Percentiles rank a stretch among this genome's conserved stretches.
Conservation (phyloP, 2,888 invertebrate species). For the Ochropleura leucogaster region DNA sequence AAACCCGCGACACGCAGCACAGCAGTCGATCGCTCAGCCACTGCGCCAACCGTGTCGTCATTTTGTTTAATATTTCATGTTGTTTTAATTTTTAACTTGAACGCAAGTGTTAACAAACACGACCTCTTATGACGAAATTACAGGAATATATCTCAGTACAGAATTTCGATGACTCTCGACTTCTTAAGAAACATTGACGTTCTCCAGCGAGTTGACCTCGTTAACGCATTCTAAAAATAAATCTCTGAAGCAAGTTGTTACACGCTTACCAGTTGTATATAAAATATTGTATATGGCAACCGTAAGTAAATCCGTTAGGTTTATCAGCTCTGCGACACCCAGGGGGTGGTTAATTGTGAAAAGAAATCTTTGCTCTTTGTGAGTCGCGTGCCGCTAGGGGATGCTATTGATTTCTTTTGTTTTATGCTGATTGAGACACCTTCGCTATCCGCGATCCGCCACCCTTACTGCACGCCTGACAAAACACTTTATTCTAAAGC, state of each 20-base stretch:
- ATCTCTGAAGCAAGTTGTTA: neutral
- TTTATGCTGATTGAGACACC: slow-evolving; percentile 91
- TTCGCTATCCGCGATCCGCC: slow-evolving; percentile 82
- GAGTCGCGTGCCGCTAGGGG: slow-evolving; percentile 83
- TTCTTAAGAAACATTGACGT: slow-evolving; percentile 7
- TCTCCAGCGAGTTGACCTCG: neutral
- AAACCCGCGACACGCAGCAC: no score
- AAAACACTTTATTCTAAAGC: slow-evolving; percentile 87
- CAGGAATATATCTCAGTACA: neutral
- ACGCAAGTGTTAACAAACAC: neutral
- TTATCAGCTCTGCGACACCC: slow-evolving; percentile 85
- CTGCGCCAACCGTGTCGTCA: no score
- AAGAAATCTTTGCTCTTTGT: slow-evolving; percentile 91
- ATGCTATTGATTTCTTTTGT: slow-evolving; percentile 90
- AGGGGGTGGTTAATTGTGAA: slow-evolving; percentile 89
- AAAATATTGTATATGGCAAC: slow-evolving; percentile 61
- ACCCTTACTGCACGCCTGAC: slow-evolving; percentile 83
- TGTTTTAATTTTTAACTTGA: neutral
- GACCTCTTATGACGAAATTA: neutral
- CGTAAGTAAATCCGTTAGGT: slow-evolving; percentile 79
- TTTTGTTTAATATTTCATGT: neutral
- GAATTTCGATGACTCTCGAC: neutral
- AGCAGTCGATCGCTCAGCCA: no score
- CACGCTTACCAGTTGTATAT: neutral
- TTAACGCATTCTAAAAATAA: slow-evolving; percentile 15